phyloP scores from a whole-genome alignment of 2,797 vertebrate species.

The Xyrichtys novacula region DNA sequence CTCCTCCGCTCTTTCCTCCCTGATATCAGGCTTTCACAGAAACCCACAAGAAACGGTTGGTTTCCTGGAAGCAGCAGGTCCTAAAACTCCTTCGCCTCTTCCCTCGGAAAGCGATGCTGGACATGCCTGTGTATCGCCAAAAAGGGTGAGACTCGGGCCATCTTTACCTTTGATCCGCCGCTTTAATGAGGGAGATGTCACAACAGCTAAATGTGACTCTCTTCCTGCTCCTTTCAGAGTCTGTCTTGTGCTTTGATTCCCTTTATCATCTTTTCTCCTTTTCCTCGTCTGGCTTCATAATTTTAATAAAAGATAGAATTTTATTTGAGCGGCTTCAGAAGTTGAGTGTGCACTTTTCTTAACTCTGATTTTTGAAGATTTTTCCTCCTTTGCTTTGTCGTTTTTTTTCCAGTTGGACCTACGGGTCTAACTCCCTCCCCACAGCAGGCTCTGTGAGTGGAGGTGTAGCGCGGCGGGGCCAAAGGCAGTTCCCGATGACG shows the following conservation, averaged over 20 bases:
- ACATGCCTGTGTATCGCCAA: conserved; percentile 93
- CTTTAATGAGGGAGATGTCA: conserved; percentile 34
- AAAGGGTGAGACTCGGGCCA: conserved; percentile 87
- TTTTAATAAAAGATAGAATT: conserved; percentile 6
- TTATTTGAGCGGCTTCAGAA: not conserved
- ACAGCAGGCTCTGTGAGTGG: conserved; percentile 97
- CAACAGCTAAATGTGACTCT: conserved; percentile 26
- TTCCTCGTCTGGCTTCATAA: conserved; percentile 15
- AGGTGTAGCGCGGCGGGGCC: conserved; percentile 89
- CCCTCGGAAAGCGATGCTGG: conserved; percentile 93
- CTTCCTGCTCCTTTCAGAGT: conserved; percentile 13
- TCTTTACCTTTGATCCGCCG: conserved; percentile 48
- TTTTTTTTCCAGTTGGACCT: conserved; percentile 88
- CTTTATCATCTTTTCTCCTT: conserved; percentile 15
- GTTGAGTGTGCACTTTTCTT: conserved; percentile 2
- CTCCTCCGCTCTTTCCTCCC: conserved; percentile 12
- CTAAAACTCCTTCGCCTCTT: conserved; percentile 94
- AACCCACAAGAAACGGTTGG: conserved; percentile 94
- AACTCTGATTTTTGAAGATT: too few relatives aligned
- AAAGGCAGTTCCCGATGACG: conserved; percentile 92
- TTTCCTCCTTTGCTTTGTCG: not conserved
- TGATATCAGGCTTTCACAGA: conserved; percentile 91
- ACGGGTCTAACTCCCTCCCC: conserved; percentile 96
- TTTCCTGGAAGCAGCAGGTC: conserved; percentile 98
- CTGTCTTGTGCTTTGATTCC: conserved; percentile 33